Evolutionary conservation across 35 echinoderm and acorn worm genomes (phyloP).

Genomic region (Apostichopus japonicus): DNA sequence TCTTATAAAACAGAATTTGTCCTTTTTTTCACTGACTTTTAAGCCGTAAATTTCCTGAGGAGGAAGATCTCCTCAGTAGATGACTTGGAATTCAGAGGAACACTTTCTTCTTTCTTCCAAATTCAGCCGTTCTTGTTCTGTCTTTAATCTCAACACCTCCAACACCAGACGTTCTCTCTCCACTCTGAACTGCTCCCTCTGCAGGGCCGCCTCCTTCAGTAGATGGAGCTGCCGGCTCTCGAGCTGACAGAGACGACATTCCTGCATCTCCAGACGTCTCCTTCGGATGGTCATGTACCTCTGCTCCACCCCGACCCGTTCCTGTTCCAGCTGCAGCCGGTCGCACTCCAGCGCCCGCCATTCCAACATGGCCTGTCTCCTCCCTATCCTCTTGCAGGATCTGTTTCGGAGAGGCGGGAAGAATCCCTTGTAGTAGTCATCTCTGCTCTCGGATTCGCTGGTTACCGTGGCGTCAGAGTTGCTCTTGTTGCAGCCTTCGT

Average conservation of each 20-base stretch:
- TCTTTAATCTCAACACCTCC: conserved; percentile 33
- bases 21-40: too few relatives aligned
- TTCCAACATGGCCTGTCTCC: conserved; percentile 23
- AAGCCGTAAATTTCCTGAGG: too few relatives aligned
- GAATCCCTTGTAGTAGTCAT: not conserved
- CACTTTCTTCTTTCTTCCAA: conserved; percentile 28
- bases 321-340: conserved; percentile 29
- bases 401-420: not conserved
- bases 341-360: conserved; percentile 44
- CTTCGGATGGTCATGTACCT: conserved; percentile 36
- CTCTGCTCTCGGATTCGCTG: too few relatives aligned
- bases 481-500: too few relatives aligned
- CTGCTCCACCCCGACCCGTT: conserved; percentile 24
- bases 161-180: conserved; percentile 44
- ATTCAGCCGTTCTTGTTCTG: conserved; percentile 20
- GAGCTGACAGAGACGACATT: conserved; percentile 24
- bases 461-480: too few relatives aligned
- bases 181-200: conserved; percentile 30
- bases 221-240: not conserved
- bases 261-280: conserved; percentile 33
- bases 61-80: not conserved
- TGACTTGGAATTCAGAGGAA: conserved; percentile 24
- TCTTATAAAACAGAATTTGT: too few relatives aligned
- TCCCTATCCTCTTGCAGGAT: conserved; percentile 3
- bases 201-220: conserved; percentile 5